Conservation (phyloP, 2,888 invertebrate genomes). For the Deilephila elpenor region DNA sequence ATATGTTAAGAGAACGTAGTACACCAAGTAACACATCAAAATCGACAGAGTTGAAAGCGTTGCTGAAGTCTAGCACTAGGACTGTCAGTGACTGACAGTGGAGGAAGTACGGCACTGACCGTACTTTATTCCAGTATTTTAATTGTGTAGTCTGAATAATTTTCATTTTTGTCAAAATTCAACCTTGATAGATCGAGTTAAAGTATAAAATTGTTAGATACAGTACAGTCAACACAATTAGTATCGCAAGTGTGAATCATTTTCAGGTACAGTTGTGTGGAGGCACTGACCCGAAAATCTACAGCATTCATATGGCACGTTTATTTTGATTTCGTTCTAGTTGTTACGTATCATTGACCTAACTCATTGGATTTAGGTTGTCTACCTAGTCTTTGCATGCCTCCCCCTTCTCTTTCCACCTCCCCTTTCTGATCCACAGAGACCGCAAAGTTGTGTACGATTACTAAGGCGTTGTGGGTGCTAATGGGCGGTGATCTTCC, state of each 20-base stretch:
- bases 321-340: constrained; percentile 20
- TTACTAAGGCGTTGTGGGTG: too few species aligned
- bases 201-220: background rate
- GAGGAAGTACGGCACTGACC: too few species aligned
- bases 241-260: constrained; percentile 22
- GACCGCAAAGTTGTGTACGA: too few species aligned
- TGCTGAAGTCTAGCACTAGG: too few species aligned
- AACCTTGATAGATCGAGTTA: background rate
- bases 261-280: constrained; percentile 23
- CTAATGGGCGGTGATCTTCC: too few species aligned
- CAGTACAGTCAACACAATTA: background rate
- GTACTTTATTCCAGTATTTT: too few species aligned
- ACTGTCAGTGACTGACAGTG: too few species aligned
- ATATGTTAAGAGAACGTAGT: too few species aligned
- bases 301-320: background rate
- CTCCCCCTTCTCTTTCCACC: background rate
- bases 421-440: too few species aligned
- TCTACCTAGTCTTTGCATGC: background rate
- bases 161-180: background rate
- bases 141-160: too few species aligned
- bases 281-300: constrained; percentile 25
- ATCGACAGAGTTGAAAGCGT: too few species aligned
- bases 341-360: constrained; percentile 2
- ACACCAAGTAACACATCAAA: too few species aligned
- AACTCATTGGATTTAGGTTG: background rate